Evolutionary conservation across 2,888 invertebrate species (phyloP).

Genomic region (Neuroscelio doddi): DNA sequence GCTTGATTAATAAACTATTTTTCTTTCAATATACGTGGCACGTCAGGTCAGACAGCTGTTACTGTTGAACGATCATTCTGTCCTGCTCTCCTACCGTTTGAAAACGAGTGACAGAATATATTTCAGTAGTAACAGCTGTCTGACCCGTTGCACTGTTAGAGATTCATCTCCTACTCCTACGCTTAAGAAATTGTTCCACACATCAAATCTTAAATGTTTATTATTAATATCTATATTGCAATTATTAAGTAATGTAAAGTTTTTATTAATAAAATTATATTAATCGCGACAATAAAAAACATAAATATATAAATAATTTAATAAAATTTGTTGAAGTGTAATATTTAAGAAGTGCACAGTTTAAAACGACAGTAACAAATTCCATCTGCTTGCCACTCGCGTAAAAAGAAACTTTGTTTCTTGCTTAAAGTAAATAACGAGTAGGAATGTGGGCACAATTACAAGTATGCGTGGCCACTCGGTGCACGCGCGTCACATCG

Average conservation of each 20-base stretch:
- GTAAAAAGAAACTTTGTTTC: background rate
- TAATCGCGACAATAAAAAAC: too few species aligned
- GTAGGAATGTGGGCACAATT: conserved; percentile 28
- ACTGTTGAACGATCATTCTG: conserved; percentile 35
- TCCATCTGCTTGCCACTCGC: background rate
- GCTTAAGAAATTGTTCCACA: conserved; percentile 27
- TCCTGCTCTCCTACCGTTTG: conserved; percentile 36
- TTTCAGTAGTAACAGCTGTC: conserved; percentile 48
- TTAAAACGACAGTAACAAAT: too few species aligned
- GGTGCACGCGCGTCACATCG: conserved; percentile 38
- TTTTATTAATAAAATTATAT: too few species aligned
- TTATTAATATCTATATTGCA: too few species aligned
- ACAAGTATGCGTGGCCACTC: conserved; percentile 21
- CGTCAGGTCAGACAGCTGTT: conserved; percentile 47
- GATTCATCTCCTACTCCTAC: conserved; percentile 36
- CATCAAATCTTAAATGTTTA: background rate
- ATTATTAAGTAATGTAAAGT: too few species aligned
- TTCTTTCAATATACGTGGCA: conserved; percentile 42
- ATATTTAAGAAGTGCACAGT: too few species aligned
- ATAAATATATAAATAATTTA: too few species aligned
- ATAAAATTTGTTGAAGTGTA: too few species aligned
- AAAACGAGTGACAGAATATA: conserved; percentile 49
- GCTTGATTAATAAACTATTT: conserved; percentile 48
- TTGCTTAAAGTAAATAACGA: conserved; percentile 16
- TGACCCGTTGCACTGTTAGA: conserved; percentile 35